These are phyloP conservation scores for Parascotia fuliginaria DNA, from an alignment of 2,888 invertebrate species.

Conservation along the genomic window DNA sequence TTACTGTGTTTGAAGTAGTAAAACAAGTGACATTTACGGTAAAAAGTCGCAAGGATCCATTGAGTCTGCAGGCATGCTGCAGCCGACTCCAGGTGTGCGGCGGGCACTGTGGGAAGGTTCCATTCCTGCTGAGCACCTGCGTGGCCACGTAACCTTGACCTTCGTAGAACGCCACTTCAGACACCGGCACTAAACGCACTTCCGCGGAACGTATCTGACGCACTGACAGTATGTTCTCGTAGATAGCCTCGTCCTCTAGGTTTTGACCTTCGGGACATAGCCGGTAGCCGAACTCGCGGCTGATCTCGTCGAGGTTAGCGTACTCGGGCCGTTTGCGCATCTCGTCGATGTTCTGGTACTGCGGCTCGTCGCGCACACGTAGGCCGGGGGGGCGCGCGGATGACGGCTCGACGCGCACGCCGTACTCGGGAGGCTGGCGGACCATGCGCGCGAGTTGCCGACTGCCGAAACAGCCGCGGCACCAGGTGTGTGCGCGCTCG, in stretches of 20 bases:
- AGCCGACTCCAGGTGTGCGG: slow-evolving; percentile 81
- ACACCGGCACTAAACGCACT: slow-evolving; percentile 83
- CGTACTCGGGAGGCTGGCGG: slow-evolving; percentile 73
- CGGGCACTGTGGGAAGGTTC: slow-evolving; percentile 83
- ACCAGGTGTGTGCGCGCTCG: slow-evolving; percentile 68
- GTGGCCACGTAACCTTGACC: slow-evolving; percentile 82
- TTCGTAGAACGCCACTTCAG: slow-evolving; percentile 81
- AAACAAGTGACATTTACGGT: slow-evolving; percentile 68
- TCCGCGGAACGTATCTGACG: slow-evolving; percentile 82
- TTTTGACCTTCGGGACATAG: slow-evolving; percentile 83
- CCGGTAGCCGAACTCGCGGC: slow-evolving; percentile 82
- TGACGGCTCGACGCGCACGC: slow-evolving; percentile 74
- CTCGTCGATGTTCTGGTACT: slow-evolving; percentile 80
- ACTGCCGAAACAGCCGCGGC: slow-evolving; percentile 64
- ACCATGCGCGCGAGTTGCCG: slow-evolving; percentile 76
- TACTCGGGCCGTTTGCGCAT: slow-evolving; percentile 81
- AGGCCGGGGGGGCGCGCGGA: slow-evolving; percentile 70
- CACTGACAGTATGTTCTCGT: slow-evolving; percentile 82
- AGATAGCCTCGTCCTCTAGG: slow-evolving; percentile 82
- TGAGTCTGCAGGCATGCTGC: slow-evolving; percentile 72
- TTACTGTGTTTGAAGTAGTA: slow-evolving; percentile 19
- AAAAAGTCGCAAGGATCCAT: slow-evolving; percentile 72
- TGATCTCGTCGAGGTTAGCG: slow-evolving; percentile 81
- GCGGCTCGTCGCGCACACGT: slow-evolving; percentile 76
- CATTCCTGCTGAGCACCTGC: slow-evolving; percentile 80